phyloP scores from a whole-genome alignment of 2,888 invertebrate genomes.

The Heterodera filipjevi region DNA sequence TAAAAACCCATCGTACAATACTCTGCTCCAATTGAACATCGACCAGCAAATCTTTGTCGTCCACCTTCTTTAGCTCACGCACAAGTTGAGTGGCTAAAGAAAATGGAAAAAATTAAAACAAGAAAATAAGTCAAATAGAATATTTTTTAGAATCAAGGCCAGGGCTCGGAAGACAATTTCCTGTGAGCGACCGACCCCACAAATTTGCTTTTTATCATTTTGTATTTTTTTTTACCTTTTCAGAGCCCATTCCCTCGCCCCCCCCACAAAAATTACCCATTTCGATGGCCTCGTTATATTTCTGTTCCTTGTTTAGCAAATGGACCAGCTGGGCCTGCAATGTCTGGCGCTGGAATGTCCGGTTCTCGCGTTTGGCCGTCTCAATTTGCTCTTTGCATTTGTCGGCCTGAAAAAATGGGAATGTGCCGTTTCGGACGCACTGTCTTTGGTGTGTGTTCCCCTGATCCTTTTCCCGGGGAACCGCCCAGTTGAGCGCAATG shows the following conservation, averaged over 20 bases:
- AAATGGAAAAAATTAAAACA: slow-evolving; percentile 22
- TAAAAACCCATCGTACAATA: slow-evolving; percentile 67
- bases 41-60: slow-evolving; percentile 96
- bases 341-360: slow-evolving; percentile 93
- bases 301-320: slow-evolving; percentile 74
- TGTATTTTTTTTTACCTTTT: no score
- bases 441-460: no score
- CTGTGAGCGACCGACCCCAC: no score
- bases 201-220: no score
- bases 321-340: slow-evolving; percentile 91
- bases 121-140: slow-evolving; percentile 5
- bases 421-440: no score
- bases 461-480: no score
- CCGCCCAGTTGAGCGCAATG: no score
- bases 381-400: slow-evolving; percentile 87
- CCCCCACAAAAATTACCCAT: no score
- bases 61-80: slow-evolving; percentile 93
- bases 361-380: slow-evolving; percentile 96
- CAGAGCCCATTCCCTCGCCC: no score
- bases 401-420: slow-evolving; percentile 67
- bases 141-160: no score
- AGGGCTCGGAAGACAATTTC: no score
- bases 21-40: slow-evolving; percentile 97
- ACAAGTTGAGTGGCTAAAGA: slow-evolving; percentile 73
- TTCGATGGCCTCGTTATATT: slow-evolving; percentile 63